Evolutionary conservation across 2,888 invertebrate species (phyloP).

Genomic region (Xestobium rufovillosum): DNA sequence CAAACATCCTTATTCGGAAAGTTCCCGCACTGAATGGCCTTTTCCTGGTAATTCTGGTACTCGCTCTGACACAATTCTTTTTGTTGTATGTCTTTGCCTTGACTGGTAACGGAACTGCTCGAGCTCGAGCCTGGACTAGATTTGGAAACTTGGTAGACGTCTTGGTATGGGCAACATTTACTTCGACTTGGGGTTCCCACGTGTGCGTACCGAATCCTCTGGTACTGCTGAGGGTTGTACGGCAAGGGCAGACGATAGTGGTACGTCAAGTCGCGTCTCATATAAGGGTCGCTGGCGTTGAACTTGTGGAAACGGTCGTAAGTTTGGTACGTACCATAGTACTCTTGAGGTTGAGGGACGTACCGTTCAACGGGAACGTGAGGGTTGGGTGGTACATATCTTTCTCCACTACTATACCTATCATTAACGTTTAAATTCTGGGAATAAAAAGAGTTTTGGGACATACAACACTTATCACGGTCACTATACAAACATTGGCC

Average conservation of each 20-base stretch:
- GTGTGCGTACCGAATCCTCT: conserved; percentile 34
- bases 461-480: no score
- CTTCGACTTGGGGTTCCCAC: conserved; percentile 37
- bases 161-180: conserved; percentile 41
- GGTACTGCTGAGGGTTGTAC: conserved; percentile 39
- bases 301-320: conserved; percentile 36
- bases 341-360: conserved; percentile 55
- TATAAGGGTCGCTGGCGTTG: conserved; percentile 48
- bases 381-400: conserved; percentile 61
- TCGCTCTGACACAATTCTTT: conserved; percentile 24
- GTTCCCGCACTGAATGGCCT: conserved; percentile 41
- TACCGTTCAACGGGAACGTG: conserved; percentile 67
- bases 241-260: conserved; percentile 51
- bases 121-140: conserved; percentile 47
- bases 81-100: conserved; percentile 34
- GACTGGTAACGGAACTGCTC: conserved; percentile 45
- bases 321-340: conserved; percentile 43
- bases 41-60: conserved; percentile 33
- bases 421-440: conserved; percentile 28
- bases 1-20: conserved; percentile 30
- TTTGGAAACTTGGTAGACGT: conserved; percentile 37
- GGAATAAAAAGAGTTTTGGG: no score
- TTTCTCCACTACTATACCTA: conserved; percentile 34
- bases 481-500: conserved; percentile 11
- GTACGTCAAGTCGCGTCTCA: conserved; percentile 51